Base-by-base conservation (phyloP, 2,888 invertebrate species). In the Drosophila incognita region DNA sequence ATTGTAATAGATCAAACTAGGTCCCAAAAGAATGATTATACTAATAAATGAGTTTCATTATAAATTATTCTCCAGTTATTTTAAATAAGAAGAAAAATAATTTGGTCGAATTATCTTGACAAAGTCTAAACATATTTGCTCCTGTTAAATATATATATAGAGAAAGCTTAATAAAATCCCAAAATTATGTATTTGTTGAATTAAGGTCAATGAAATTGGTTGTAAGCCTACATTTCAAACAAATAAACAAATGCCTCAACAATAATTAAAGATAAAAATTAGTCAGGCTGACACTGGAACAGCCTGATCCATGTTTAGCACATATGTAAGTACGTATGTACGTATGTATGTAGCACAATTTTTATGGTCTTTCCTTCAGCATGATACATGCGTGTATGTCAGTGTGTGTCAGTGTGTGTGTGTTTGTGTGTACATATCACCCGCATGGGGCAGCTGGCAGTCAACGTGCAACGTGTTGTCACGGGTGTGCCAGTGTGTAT, bases 371-470 rank as follows among this genome's bases (percentile, higher is more conserved):
- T 38, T n/a, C 21, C 5, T 18, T 52, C 2, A 51, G 36, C 35
- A 35, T 52, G 35, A n/a, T 21, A 36, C 0, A 27, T 27, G 27
- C 27, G 27, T 27, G 49, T 49, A 18, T 27, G 10, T 5, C 15
- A 35, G 27, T 24, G n/a, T 27, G 11, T 40, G 11, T 24, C n/a
- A 6, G 18, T 36, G 46, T 51, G 42, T 46, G 46, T 46, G 42
- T 36, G 53, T 27, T 42, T 29, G 53, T 48, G 57, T 57, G n/a
- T 61, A 24, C 38, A 18, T 18, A 40, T 36, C 40, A 66, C 76
- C 77, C 75, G 76, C 76, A 76, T 76, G 62, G 66, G 60, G 35
- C 67, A 63, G 46, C 52, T 63, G 53, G 46, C 58, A 38, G 40
- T 54, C 53, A 60, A 60, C 63, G 66, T 67, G 73, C 63, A 67